phyloP scores from a whole-genome alignment of 2,797 vertebrate species.

The Hydrolagus colliei region DNA sequence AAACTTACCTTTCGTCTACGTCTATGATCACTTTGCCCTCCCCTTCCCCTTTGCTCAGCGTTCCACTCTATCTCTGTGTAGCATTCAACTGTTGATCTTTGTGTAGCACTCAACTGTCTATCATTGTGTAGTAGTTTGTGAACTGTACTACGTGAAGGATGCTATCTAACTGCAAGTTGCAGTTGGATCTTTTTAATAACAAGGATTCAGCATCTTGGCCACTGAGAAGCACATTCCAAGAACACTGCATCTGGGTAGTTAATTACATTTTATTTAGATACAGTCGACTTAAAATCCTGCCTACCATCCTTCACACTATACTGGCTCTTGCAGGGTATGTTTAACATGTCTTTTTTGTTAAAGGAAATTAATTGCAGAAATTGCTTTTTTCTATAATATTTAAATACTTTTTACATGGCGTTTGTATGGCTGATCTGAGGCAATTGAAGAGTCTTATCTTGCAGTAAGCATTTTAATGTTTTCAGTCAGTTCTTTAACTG shows the following conservation, averaged over 20 bases:
- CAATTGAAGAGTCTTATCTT: background rate
- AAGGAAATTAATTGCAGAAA: background rate
- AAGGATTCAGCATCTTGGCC: no score
- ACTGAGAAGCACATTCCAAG: no score
- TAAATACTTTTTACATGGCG: background rate
- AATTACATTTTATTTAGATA: background rate
- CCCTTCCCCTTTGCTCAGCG: no score
- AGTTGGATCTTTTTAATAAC: no score
- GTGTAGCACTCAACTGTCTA: no score
- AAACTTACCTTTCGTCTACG: no score
- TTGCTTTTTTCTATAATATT: background rate
- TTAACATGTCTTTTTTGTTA: background rate
- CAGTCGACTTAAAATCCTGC: background rate
- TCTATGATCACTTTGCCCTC: no score
- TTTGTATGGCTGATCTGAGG: background rate
- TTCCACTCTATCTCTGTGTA: no score
- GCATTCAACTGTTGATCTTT: no score
- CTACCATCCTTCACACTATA: background rate
- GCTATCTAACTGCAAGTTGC: no score
- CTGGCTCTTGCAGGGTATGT: background rate
- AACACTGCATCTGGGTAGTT: background rate
- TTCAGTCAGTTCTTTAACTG: background rate
- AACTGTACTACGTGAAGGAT: no score
- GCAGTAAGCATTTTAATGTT: background rate
- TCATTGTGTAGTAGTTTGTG: no score